A percentile compares a stretch with the other conserved stretches of the same genome.
Conservation (phyloP, 2,888 invertebrate species). For the Mythimna ferrago region DNA sequence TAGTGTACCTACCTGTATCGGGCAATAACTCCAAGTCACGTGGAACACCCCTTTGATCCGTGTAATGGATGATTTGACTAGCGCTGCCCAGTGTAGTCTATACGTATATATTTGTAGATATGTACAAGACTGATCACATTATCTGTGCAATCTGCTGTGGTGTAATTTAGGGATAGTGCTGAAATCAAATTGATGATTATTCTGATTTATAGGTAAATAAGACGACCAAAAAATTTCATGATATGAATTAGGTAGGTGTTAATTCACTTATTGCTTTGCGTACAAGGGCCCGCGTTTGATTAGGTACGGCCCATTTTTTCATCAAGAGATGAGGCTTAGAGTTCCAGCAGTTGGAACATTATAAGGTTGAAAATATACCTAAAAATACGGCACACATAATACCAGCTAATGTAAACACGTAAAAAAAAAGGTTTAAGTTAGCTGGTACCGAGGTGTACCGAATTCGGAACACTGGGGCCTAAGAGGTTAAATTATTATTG, state of each 20-base stretch:
- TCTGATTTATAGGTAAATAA: background rate
- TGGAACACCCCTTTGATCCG: slow-evolving; percentile 75
- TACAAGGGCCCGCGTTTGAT: background rate
- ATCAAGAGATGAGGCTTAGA: no score
- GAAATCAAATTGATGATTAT: background rate
- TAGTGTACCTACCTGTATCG: slow-evolving; percentile 25
- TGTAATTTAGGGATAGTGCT: slow-evolving; percentile 8
- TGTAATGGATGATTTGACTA: slow-evolving; percentile 70
- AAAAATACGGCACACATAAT: no score
- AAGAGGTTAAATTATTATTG: no score
- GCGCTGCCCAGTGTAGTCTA: slow-evolving; percentile 28
- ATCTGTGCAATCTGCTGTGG: slow-evolving; percentile 6
- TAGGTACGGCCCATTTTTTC: no score
- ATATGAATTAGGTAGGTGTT: background rate
- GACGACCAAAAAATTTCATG: background rate
- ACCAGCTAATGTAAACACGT: no score
- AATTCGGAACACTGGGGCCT: no score
- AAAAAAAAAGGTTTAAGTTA: no score
- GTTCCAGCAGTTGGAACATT: no score
- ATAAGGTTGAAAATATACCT: no score
- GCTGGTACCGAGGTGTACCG: no score
- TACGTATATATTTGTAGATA: background rate
- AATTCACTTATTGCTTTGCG: background rate
- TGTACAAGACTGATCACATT: slow-evolving; percentile 17
- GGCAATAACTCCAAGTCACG: slow-evolving; percentile 70